Conservation (phyloP, 2,113 vertebrate species). For the Dasyprocta punctata region DNA sequence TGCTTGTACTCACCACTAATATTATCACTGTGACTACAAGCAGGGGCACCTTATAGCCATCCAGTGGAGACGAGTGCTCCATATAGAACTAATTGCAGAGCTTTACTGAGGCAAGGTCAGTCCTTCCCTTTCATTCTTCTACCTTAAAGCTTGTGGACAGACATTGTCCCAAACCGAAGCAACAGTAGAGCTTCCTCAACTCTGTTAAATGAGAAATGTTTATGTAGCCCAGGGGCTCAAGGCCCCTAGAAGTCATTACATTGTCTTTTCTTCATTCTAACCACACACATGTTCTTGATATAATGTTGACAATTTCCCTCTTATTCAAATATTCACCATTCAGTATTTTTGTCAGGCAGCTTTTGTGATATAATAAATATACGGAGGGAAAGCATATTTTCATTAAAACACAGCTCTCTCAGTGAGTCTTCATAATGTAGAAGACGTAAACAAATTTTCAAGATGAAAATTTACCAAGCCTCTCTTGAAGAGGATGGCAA, state of each 20-base stretch:
- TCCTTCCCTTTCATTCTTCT: not conserved
- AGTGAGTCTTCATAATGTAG: not conserved
- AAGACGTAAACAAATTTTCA: constrained; percentile 9
- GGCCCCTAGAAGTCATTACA: not conserved
- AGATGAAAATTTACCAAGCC: not conserved
- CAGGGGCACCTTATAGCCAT: not conserved
- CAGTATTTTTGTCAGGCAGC: not conserved
- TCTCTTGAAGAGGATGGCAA: constrained; percentile 42
- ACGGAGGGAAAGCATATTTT: not conserved
- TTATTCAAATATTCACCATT: not conserved
- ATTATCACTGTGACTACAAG: not conserved
- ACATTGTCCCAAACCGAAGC: not conserved
- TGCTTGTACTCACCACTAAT: not conserved
- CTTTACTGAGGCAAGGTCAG: not conserved
- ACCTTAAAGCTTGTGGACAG: not conserved
- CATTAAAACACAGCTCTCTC: constrained; percentile 15
- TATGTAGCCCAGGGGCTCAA: not conserved
- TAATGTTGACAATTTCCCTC: constrained; percentile 13
- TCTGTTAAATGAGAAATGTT: not conserved
- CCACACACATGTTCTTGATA: not conserved
- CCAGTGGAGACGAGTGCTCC: not conserved
- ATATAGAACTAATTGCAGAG: not conserved
- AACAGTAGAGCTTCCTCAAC: not conserved
- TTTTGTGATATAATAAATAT: constrained; percentile 49
- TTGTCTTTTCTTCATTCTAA: constrained; percentile 28